Percentiles rank a stretch among this genome's conserved stretches.
Evolutionary conservation across 2,797 vertebrate genomes (phyloP).

Genomic region (Brachyrhaphis roseni): DNA sequence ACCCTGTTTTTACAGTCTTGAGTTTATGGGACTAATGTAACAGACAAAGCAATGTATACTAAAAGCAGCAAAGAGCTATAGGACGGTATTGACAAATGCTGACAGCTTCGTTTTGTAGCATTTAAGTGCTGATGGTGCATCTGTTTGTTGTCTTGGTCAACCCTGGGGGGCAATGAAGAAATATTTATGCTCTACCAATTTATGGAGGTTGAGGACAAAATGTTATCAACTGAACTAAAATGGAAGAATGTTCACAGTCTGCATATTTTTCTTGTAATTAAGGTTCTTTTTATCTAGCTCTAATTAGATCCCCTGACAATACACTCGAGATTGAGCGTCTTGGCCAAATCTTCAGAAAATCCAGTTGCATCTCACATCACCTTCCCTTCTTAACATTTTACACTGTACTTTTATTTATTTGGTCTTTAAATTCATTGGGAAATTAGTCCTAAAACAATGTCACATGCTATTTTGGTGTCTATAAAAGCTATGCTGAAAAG

Average conservation of each 20-base stretch:
- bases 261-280: constrained; percentile 46
- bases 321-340: constrained; percentile 15
- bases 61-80: constrained; percentile 15
- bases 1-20: not conserved
- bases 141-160: constrained; percentile 33
- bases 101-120: constrained; percentile 27
- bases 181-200: constrained; percentile 35
- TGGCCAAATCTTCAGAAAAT: constrained; percentile 17
- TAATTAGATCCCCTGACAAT: constrained; percentile 47
- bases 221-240: constrained; percentile 13
- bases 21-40: constrained; percentile 38
- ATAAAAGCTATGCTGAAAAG: not conserved
- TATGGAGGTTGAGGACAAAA: constrained; percentile 21
- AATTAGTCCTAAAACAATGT: not conserved
- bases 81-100: constrained; percentile 31
- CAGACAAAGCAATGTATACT: constrained; percentile 14
- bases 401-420: not conserved
- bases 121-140: constrained; percentile 56
- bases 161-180: constrained; percentile 27
- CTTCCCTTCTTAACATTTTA: constrained; percentile 5
- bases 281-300: constrained; percentile 41
- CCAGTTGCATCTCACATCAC: not conserved
- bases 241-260: constrained; percentile 16
- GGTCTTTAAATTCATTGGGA: not conserved
- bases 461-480: not conserved